A percentile compares a stretch with the other conserved stretches of the same genome.
These are phyloP conservation scores for Saturnia japonica DNA, from an alignment of 2,888 invertebrate genomes.

Conservation along the genomic window DNA sequence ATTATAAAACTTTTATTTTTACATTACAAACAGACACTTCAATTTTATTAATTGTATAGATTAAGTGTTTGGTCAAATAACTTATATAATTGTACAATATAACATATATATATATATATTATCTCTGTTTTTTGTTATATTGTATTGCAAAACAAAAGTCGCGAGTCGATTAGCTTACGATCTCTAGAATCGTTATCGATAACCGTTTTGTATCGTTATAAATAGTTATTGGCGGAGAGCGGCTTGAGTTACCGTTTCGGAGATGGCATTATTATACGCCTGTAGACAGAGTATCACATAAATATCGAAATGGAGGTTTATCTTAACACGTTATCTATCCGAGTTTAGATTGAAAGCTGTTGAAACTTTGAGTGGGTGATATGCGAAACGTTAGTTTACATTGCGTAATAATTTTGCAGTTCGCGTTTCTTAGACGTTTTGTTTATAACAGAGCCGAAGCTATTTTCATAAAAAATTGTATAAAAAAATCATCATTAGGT, in stretches of 20 bases:
- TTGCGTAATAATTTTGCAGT: constrained; percentile 5
- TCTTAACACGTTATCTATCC: constrained; percentile 62
- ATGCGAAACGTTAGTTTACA: constrained; percentile 19
- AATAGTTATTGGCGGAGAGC: constrained; percentile 73
- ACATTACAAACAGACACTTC: no score
- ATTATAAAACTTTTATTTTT: no score
- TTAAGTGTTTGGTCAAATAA: no score
- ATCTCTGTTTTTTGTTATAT: not conserved
- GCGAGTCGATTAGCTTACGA: constrained; percentile 11
- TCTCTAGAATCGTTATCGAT: constrained; percentile 40
- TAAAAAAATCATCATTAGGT: not conserved
- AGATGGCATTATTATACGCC: constrained; percentile 68
- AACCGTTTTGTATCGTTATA: constrained; percentile 73
- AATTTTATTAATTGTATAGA: no score
- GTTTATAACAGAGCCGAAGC: not conserved
- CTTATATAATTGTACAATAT: no score
- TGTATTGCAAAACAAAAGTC: not conserved
- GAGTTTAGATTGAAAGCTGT: constrained; percentile 54
- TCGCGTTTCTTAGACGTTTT: not conserved
- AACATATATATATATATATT: not conserved
- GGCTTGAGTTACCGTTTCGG: constrained; percentile 73
- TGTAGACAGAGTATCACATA: constrained; percentile 66
- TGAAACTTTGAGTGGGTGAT: constrained; percentile 59
- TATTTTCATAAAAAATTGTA: not conserved
- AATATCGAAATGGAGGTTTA: constrained; percentile 65